Evolutionary conservation across 2,888 invertebrate species (phyloP), one percentile per base, ranked within the genome.

Genomic region (Tachina lurida): DNA sequence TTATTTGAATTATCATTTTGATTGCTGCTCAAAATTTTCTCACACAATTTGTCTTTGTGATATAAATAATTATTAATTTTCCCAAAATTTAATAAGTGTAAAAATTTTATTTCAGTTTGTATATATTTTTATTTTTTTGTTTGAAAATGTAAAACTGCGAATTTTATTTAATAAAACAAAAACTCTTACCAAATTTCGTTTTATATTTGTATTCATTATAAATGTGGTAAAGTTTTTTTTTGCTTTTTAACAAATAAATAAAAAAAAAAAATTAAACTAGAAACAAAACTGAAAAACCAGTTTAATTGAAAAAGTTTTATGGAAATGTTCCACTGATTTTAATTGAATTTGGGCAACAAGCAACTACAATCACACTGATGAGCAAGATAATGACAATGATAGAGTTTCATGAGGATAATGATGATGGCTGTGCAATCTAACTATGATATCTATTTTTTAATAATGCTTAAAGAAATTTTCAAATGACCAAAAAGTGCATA

Each of bases 281-380:
- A 60, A 60, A 67, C 52, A 67, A 70, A 75, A 75, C 67, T 67
- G 47, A 22, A 84, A 77, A 75, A 54, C 41, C 43, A 84, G 76
- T 87, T 87, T 87, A 87, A 87, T 87, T 87, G 87, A 87, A 87
- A 87, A 87, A 87, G 87, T 87, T 87, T 87, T 70, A 43, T 67
- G 65, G 77, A 54, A 84, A 79, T 87, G 74, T 84, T 82, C 82
- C 83, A 86, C 86, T 86, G 83, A 87, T 75, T 87, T 87, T 87
- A 87, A 87, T 87, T 87, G 87, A 84, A 87, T 84, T 87, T 79
- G 68, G 39, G 3, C 47, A 81, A 75, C 60, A 58, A 75, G 41
- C 58, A 73, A 54, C 71, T 43, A 68, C 67, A 62, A 62, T 62
- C 75, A 60, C 39, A 75, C 49, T 47, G 54, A 75, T 43, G 39